A percentile compares a stretch with the other conserved stretches of the same genome.
These are phyloP conservation scores for Toxotes lorentzi DNA, from an alignment of 2,797 vertebrate species.

Conservation along the genomic window DNA sequence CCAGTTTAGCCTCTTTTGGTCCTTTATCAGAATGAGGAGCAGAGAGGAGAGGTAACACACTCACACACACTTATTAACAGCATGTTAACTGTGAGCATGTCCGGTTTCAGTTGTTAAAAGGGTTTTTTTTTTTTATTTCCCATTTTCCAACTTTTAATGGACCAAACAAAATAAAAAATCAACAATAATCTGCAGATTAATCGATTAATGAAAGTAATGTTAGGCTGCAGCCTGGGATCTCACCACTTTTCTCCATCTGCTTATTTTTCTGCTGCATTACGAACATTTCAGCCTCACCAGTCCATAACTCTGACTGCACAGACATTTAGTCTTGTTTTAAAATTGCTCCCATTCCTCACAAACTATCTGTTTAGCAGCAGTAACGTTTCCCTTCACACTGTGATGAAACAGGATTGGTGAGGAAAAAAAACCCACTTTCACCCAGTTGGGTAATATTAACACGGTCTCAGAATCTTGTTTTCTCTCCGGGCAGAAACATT, in stretches of 20 bases:
- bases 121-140: too few relatives aligned
- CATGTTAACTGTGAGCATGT: too few relatives aligned
- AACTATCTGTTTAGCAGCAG: constrained; percentile 19
- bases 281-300: neutral
- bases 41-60: too few relatives aligned
- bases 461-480: constrained; percentile 55
- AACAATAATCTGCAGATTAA: neutral
- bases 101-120: too few relatives aligned
- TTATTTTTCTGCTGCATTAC: neutral
- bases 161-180: neutral
- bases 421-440: constrained; percentile 43
- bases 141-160: neutral
- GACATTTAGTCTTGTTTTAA: neutral
- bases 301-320: neutral
- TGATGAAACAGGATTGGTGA: constrained; percentile 4
- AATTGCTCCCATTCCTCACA: constrained; percentile 12
- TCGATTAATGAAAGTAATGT: neutral
- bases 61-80: too few relatives aligned
- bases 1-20: too few relatives aligned
- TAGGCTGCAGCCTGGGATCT: neutral
- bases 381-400: constrained; percentile 13
- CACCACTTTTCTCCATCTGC: too few relatives aligned
- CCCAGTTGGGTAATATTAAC: constrained; percentile 61
- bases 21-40: too few relatives aligned
- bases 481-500: constrained; percentile 55